These are phyloP conservation scores for Ovibos moschatus DNA, from an alignment of 2,113 vertebrate genomes.

Conservation along the genomic window DNA sequence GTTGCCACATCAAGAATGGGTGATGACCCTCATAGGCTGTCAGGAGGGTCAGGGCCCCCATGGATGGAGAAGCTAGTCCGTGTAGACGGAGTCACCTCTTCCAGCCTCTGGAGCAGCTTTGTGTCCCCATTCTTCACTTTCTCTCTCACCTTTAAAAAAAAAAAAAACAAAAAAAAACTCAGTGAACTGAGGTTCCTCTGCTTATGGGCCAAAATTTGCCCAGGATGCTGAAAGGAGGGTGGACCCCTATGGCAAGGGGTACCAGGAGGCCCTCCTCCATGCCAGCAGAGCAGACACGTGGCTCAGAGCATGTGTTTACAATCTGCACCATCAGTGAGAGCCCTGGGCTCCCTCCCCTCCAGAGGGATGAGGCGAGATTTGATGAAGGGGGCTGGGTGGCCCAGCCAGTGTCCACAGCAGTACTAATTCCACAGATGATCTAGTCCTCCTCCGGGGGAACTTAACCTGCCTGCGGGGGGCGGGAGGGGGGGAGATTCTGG, in stretches of 20 bases:
- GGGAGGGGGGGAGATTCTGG: background rate
- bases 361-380: background rate
- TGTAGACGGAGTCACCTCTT: fast-evolving
- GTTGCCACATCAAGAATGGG: background rate
- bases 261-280: background rate
- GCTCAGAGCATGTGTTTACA: background rate
- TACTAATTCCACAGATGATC: fast-evolving
- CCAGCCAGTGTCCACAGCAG: background rate
- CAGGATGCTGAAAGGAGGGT: background rate
- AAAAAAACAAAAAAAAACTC: too few relatives aligned
- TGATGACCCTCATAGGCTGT: background rate
- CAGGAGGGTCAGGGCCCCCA: background rate
- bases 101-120: background rate
- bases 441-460: background rate
- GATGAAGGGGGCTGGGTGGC: too few relatives aligned
- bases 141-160: background rate
- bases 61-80: background rate
- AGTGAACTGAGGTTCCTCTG: background rate
- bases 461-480: background rate
- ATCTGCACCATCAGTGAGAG: background rate
- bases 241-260: background rate
- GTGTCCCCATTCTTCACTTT: background rate
- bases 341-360: background rate
- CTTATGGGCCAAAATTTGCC: background rate
- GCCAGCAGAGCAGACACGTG: background rate